A percentile compares a stretch with the other conserved stretches of the same genome.
These are phyloP conservation scores for Paraescarpia echinospica DNA, from an alignment of 1,140 invertebrate species.

Conservation along the genomic window DNA sequence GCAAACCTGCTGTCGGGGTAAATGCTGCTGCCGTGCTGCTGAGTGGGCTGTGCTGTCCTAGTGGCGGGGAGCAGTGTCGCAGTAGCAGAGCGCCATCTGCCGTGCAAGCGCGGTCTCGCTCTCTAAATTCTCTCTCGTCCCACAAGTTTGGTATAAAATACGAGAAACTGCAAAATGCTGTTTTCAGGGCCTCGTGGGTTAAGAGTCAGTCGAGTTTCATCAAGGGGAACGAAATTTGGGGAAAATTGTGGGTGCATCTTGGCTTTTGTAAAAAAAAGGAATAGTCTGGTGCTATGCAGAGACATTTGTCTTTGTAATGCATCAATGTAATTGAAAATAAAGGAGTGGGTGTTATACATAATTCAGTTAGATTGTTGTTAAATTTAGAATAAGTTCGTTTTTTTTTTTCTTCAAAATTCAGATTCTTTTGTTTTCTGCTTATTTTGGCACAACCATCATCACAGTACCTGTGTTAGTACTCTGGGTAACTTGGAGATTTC, in stretches of 20 bases:
- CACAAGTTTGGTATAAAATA: not conserved
- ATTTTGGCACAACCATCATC: not conserved
- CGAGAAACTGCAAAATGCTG: not conserved
- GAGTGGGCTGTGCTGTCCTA: conserved; percentile 3
- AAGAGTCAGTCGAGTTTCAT: not conserved
- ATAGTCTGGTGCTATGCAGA: not conserved
- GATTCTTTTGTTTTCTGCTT: not conserved
- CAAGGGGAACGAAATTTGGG: not conserved
- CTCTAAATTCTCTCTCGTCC: not conserved
- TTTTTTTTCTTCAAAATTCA: not conserved
- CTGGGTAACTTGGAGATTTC: too few relatives aligned
- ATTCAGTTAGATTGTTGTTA: too few relatives aligned
- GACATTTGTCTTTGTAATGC: not conserved
- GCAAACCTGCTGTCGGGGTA: conserved; percentile 3
- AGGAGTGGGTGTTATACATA: too few relatives aligned
- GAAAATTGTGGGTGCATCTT: not conserved
- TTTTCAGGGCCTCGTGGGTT: not conserved
- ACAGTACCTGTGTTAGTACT: too few relatives aligned
- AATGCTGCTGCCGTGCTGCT: conserved; percentile 3
- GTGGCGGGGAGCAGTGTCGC: conserved; percentile 1
- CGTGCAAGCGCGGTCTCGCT: not conserved
- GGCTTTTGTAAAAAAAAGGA: not conserved
- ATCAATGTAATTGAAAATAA: too few relatives aligned
- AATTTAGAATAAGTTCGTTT: too few relatives aligned
- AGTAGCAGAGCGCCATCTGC: not conserved